Evolutionary conservation across 2,113 vertebrate species (phyloP).

Genomic region (Orthonyx spaldingii): DNA sequence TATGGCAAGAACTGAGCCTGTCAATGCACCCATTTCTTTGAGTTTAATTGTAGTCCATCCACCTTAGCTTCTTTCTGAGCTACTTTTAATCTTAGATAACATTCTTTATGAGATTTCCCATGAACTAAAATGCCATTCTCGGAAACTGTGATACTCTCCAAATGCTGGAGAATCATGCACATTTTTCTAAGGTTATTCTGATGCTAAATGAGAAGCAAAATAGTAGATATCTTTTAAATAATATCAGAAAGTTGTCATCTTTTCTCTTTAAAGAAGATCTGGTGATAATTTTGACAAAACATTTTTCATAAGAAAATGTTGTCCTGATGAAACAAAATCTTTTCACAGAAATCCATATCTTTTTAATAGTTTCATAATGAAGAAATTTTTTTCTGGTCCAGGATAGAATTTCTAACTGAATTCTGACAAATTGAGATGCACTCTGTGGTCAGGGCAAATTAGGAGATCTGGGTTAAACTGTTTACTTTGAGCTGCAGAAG

Average conservation of each 20-base stretch:
- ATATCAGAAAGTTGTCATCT: not conserved
- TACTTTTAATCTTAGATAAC: slow-evolving; percentile 2
- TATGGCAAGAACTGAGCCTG: not conserved
- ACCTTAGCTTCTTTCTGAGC: not conserved
- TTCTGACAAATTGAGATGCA: not conserved
- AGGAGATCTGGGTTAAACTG: not conserved
- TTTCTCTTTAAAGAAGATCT: not conserved
- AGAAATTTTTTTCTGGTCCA: not conserved
- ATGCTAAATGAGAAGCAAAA: not conserved
- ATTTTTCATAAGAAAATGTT: not conserved
- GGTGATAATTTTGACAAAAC: not conserved
- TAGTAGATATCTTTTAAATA: not conserved
- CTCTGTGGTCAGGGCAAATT: not conserved
- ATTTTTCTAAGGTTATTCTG: not conserved
- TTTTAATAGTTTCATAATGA: not conserved
- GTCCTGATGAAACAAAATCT: not conserved
- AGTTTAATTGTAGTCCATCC: not conserved
- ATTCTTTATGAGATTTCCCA: not conserved
- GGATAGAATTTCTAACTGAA: not conserved
- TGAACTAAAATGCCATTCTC: slow-evolving; percentile 14
- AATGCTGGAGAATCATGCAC: not conserved
- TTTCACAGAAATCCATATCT: not conserved
- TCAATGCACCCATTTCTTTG: not conserved
- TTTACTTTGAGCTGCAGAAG: not conserved
- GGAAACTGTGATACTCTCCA: not conserved